phyloP scores from a whole-genome alignment of 2,888 invertebrate species.

The Ophion ellenae region DNA sequence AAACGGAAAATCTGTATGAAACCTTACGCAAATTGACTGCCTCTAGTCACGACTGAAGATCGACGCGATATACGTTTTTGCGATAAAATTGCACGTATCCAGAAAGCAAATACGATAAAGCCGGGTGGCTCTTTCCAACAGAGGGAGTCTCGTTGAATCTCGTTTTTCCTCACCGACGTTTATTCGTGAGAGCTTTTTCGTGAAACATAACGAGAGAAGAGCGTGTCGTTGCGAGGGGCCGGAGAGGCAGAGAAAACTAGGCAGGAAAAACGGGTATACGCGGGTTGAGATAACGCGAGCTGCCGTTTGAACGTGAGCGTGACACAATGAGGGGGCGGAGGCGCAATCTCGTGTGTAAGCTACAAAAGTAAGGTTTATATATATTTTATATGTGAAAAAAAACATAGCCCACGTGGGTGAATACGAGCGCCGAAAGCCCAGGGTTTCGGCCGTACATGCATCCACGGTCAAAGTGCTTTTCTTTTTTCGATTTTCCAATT shows the following conservation, averaged over 20 bases:
- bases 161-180: constrained; percentile 19
- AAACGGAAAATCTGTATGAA: too few relatives aligned
- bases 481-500: constrained; percentile 72
- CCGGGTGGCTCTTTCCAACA: background rate
- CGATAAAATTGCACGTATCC: constrained; percentile 4
- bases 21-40: too few relatives aligned
- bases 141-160: constrained; percentile 23
- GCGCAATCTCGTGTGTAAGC: constrained; percentile 49
- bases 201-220: constrained; percentile 33
- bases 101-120: constrained; percentile 1
- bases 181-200: constrained; percentile 41
- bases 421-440: constrained; percentile 12
- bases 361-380: constrained; percentile 28
- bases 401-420: background rate
- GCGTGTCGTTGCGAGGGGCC: constrained; percentile 16
- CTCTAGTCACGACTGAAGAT: background rate
- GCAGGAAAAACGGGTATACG: constrained; percentile 2
- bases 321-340: constrained; percentile 38
- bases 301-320: constrained; percentile 12
- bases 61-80: background rate
- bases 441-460: constrained; percentile 35
- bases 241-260: background rate
- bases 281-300: background rate
- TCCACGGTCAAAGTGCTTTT: constrained; percentile 49
- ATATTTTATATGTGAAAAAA: constrained; percentile 13